Base-by-base conservation (phyloP, 1,140 invertebrate genomes). In the Meloidogyne floridensis region DNA sequence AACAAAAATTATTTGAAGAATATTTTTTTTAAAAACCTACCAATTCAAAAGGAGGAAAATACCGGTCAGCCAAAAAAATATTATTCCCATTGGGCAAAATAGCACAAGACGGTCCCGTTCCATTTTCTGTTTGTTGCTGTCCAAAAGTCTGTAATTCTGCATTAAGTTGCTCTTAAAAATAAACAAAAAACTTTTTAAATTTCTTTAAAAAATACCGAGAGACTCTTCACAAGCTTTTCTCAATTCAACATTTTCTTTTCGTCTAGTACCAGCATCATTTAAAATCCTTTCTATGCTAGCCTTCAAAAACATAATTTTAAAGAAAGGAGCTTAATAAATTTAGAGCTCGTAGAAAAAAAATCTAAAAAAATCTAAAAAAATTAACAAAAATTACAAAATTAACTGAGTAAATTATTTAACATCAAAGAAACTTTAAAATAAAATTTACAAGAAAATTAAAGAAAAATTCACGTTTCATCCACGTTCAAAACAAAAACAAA, bases 11-110 rank as follows among this genome's bases (percentile, higher is more conserved):
- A 56, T 59, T 32, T 32, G 4, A 43, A 75, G 10, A 43, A 59
- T 8, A 43, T 53, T 47, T 47, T 3, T 47, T 3, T 42, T 4
- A 3, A 75, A 75, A 56, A 53, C 96, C 98, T 2, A 97, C 97
- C 86, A 99, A 90, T 91, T 99, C 97, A 92, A 99, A 99, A 7
- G 97, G 97, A 77, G 97, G 90, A 91, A 99, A 98, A 91, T 98
- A 98, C 90, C 96, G 96, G 91, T 99, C 97, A 15, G 96, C 96
- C 81, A 95, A 95, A 81, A 97, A 94, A 85, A 91, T 90, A 53
- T 94, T 93, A 89, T 94, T 94, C 2, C 93, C 93, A 43, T 93
- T 92, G 91, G 95, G 95, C 4, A 96, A 95, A 81, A 95, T 91
- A 1, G 95, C 96, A 77, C 96, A 95, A 3, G 95, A 96, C 2